Evolutionary conservation across 2,888 invertebrate genomes (phyloP).

Genomic region (Megamerina dolium): DNA sequence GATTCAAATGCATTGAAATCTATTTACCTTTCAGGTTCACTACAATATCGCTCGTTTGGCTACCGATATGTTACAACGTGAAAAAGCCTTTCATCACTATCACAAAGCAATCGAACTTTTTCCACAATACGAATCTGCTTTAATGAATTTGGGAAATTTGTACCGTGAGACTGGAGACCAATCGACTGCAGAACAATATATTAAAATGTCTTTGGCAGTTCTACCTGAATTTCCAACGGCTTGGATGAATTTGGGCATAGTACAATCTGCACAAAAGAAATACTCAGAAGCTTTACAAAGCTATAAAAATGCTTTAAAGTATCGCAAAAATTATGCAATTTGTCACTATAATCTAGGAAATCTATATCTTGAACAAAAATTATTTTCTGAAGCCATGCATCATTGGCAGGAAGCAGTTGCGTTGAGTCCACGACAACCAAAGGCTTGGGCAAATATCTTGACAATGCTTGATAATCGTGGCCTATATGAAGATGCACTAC

Average conservation of each 20-base stretch:
- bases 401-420: conserved; percentile 79
- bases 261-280: conserved; percentile 68
- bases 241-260: conserved; percentile 98
- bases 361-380: conserved; percentile 75
- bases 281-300: conserved; percentile 68
- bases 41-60: conserved; percentile 91
- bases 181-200: conserved; percentile 80
- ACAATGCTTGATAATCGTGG: conserved; percentile 75
- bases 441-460: conserved; percentile 89
- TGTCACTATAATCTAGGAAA: conserved; percentile 94
- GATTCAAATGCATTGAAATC: too few species aligned
- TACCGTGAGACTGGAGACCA: conserved; percentile 87
- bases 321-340: conserved; percentile 79
- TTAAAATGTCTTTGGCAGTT: conserved; percentile 65
- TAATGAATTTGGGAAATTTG: conserved; percentile 90
- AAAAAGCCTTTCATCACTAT: conserved; percentile 72
- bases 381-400: conserved; percentile 66
- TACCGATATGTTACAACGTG: conserved; percentile 64
- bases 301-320: conserved; percentile 71
- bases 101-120: conserved; percentile 75
- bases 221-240: conserved; percentile 81
- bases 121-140: conserved; percentile 89
- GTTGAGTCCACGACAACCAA: conserved; percentile 69
- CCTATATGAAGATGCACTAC: conserved; percentile 63
- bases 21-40: conserved; percentile 38